Percentiles rank a stretch among this genome's conserved stretches.
Conservation (phyloP, 2,113 vertebrate genomes). For the Gopherus evgoodei region DNA sequence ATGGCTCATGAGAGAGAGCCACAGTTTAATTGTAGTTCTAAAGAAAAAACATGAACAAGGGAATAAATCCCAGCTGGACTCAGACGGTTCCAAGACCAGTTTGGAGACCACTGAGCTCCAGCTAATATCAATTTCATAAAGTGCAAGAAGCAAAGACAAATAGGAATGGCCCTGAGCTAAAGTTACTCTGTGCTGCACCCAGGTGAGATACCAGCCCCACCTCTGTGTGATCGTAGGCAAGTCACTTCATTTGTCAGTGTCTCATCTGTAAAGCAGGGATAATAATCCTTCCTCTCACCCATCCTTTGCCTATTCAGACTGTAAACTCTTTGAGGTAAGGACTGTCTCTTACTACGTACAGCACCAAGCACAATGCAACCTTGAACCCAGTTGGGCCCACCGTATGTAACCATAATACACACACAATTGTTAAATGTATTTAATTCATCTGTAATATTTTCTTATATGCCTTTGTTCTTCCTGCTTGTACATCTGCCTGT, state of each 20-base stretch:
- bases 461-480: not conserved
- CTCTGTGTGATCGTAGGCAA: not conserved
- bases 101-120: constrained; percentile 55
- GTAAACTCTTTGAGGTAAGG: not conserved
- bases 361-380: not conserved
- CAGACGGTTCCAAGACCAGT: constrained; percentile 55
- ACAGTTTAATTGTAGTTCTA: not conserved
- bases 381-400: not conserved
- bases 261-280: not conserved
- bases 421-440: not conserved
- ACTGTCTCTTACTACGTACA: not conserved
- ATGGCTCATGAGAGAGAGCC: constrained; percentile 1
- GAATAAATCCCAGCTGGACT: constrained; percentile 75
- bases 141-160: constrained; percentile 61
- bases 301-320: not conserved
- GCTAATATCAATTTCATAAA: constrained; percentile 72
- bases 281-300: not conserved
- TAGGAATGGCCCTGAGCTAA: constrained; percentile 40
- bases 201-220: rapidly evolving
- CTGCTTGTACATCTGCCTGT: not conserved
- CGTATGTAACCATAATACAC: not conserved
- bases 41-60: constrained; percentile 43
- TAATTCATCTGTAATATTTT: not conserved
- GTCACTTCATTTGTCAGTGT: not conserved
- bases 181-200: not conserved